Percentiles rank a stretch among this genome's conserved stretches.
phyloP scores from a whole-genome alignment of 2,113 vertebrate genomes.

The Anhinga anhinga region DNA sequence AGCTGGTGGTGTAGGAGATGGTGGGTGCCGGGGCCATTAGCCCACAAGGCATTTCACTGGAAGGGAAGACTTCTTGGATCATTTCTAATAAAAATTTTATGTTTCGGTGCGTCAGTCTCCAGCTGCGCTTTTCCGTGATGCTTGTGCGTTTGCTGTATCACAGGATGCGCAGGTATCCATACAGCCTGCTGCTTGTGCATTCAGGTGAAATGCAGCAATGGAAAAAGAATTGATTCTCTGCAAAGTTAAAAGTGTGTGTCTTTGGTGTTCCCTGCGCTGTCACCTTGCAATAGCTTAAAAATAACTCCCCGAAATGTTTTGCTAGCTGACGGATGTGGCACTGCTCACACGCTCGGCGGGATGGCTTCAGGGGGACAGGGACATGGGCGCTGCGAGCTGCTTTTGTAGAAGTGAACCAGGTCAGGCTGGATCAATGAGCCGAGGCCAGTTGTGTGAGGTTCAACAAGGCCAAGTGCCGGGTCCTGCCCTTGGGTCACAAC shows the following conservation, averaged over 20 bases:
- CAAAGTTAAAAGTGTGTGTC: background rate
- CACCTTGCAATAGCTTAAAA: background rate
- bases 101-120: background rate
- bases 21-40: background rate
- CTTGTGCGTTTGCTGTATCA: background rate
- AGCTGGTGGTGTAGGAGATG: background rate
- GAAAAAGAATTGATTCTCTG: background rate
- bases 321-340: background rate
- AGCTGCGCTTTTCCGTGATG: background rate
- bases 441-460: too few species aligned
- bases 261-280: background rate
- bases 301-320: background rate
- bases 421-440: too few species aligned
- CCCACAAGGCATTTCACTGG: background rate
- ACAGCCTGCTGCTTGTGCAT: too few species aligned
- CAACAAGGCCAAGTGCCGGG: too few species aligned
- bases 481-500: too few species aligned
- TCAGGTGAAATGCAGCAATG: rapidly evolving
- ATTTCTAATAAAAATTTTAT: background rate
- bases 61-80: background rate
- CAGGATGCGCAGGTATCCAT: rapidly evolving
- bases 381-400: rapidly evolving
- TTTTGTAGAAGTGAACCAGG: rapidly evolving
- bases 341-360: rapidly evolving
- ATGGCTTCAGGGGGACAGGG: background rate